Conservation (phyloP, 1,140 invertebrate genomes). For the Apis mellifera region DNA sequence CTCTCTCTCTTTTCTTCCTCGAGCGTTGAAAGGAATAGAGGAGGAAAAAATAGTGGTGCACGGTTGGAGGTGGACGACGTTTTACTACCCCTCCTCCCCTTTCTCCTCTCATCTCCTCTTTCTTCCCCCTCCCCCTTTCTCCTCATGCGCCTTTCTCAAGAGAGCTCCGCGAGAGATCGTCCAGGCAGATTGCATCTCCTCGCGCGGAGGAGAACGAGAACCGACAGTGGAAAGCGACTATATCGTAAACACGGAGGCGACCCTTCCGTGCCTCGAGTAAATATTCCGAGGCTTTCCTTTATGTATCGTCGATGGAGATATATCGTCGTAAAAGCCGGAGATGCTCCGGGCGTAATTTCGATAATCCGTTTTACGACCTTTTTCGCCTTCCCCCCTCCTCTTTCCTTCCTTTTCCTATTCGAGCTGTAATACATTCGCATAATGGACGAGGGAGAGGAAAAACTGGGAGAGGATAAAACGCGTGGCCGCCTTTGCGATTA, state of each 20-base stretch:
- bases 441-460: neutral
- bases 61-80: conserved; percentile 53
- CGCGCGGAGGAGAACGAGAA: conserved; percentile 46
- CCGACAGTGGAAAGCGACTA: conserved; percentile 69
- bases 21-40: neutral
- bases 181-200: conserved; percentile 32
- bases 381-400: neutral
- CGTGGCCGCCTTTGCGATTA: neutral
- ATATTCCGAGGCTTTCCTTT: neutral
- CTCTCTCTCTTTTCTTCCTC: neutral
- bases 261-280: conserved; percentile 27
- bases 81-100: neutral
- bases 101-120: neutral
- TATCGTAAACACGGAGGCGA: conserved; percentile 38
- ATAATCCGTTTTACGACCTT: conserved; percentile 27
- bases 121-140: conserved; percentile 33
- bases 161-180: conserved; percentile 35
- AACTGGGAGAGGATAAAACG: neutral
- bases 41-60: conserved; percentile 48
- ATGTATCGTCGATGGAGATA: neutral
- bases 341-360: conserved; percentile 9
- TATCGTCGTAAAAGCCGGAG: neutral
- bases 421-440: too few species aligned
- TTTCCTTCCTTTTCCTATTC: neutral
- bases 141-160: conserved; percentile 30